These are phyloP conservation scores for Linepithema humile DNA, from an alignment of 1,140 invertebrate species.

Conservation along the genomic window DNA sequence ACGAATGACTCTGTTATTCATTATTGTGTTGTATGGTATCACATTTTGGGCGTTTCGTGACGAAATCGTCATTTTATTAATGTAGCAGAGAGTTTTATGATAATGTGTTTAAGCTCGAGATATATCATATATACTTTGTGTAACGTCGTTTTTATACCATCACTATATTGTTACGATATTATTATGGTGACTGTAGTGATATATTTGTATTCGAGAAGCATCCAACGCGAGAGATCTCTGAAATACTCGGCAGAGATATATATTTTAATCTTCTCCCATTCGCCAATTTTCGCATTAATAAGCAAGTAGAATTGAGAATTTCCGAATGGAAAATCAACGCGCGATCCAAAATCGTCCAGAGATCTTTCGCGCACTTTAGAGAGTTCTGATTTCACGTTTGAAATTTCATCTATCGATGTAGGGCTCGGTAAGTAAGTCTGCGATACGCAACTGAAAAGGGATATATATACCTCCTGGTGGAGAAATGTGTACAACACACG, in stretches of 20 bases:
- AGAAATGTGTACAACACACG: neutral
- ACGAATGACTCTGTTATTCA: constrained; percentile 66
- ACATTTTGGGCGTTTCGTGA: constrained; percentile 59
- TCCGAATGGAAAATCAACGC: neutral
- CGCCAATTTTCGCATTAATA: neutral
- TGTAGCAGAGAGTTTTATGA: constrained; percentile 64
- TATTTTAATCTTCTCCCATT: neutral
- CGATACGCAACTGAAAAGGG: constrained; percentile 11
- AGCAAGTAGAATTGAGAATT: neutral
- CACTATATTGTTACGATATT: constrained; percentile 54
- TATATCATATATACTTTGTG: constrained; percentile 66
- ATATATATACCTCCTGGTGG: neutral
- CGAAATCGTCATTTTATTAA: constrained; percentile 50
- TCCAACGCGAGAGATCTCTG: constrained; percentile 50
- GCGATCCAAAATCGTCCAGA: no score
- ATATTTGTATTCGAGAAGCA: constrained; percentile 39
- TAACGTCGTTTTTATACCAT: constrained; percentile 62
- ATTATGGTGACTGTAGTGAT: constrained; percentile 60
- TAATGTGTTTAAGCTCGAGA: constrained; percentile 69
- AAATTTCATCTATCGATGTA: constrained; percentile 45
- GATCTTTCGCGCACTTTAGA: no score
- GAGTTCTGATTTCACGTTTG: no score
- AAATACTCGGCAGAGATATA: neutral
- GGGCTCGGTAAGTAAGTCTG: constrained; percentile 64
- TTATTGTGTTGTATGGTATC: constrained; percentile 68